A percentile compares a stretch with the other conserved stretches of the same genome.
These are phyloP conservation scores for Selenia dentaria DNA, from an alignment of 2,888 invertebrate species.

Conservation along the genomic window DNA sequence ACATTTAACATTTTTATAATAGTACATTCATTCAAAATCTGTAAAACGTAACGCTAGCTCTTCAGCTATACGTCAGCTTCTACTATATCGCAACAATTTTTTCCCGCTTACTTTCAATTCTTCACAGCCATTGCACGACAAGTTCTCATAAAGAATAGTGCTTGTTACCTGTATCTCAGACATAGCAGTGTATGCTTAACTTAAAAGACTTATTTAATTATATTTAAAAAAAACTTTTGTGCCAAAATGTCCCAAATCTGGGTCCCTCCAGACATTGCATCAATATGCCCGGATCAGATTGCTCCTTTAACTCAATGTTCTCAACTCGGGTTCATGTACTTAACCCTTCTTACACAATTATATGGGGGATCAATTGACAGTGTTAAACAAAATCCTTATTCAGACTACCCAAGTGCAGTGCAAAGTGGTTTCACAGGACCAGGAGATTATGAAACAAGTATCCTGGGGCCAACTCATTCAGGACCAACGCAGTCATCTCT, in stretches of 20 bases:
- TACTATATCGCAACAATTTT: conserved; percentile 12
- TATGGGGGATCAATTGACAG: conserved; percentile 82
- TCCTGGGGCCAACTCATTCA: conserved; percentile 4
- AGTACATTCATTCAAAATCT: too few species aligned
- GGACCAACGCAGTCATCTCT: conserved; percentile 1
- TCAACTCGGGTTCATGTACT: conserved; percentile 83
- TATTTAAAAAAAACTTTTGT: background rate
- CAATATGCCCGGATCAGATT: conserved; percentile 79
- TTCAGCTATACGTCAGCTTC: background rate
- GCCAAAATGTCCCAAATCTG: conserved; percentile 63
- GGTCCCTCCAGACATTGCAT: conserved; percentile 83
- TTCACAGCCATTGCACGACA: conserved; percentile 18
- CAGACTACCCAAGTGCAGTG: conserved; percentile 21
- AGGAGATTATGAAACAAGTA: conserved; percentile 9
- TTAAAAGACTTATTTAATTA: background rate
- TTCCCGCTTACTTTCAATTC: conserved; percentile 31
- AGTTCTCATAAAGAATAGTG: conserved; percentile 24
- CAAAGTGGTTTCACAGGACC: conserved; percentile 17
- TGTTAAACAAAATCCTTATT: conserved; percentile 36
- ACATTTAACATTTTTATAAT: too few species aligned
- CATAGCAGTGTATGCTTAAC: conserved; percentile 1
- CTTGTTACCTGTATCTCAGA: conserved; percentile 1
- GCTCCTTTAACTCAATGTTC: conserved; percentile 84
- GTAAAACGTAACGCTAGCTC: conserved; percentile 3
- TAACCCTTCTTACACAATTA: conserved; percentile 82